Base-by-base conservation (phyloP, 2,797 vertebrate species). In the Enteromius argenteus region DNA sequence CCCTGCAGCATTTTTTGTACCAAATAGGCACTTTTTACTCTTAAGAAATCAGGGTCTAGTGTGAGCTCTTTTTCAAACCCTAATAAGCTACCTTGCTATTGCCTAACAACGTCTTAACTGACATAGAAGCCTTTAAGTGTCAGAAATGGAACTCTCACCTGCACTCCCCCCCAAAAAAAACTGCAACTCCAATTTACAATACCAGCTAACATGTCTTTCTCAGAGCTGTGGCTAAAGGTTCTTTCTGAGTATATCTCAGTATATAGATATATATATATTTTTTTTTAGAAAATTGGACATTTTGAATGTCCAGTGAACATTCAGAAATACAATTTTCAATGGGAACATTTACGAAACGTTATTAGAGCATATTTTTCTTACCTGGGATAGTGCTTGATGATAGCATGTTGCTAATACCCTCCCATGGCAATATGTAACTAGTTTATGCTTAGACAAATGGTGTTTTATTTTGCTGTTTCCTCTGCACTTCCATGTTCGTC, bases 11-110 rank as follows among this genome's bases (percentile, higher is more conserved):
- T 62, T 73, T 74, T 79, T 56, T 10, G 21, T 71, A 30, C 39
- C 64, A 66, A 74, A 82, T 39, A 8, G 58, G 21, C 42, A 49
- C 13, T 71, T 74, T 82, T 66, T 64, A 46, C 69, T 81, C 14
- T 68, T 68, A 37, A 60, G 37, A 46, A 6, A 62, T 79, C 77
- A 49, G 44, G 32, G 7, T 44, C 6, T 30, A 35, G 17, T 37
- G 32, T 21, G 51, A 76, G 73, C 32, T 58, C 19, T 76, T 39
- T 56, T 58, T 27, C 6, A 80, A 58, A 71, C 37, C 8, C 27
- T 71, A 80, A 76, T 58, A 76, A 14, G 72, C 3, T 32, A 21
- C 27, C 60, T 67, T 67, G 32, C 49, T n/a, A 15, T 21, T 58
- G 35, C 51, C 51, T 58, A 58, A 39, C 13, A 58, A 23, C 3